Base-by-base conservation (phyloP, 2,888 invertebrate species). In the Thelaira solivaga region DNA sequence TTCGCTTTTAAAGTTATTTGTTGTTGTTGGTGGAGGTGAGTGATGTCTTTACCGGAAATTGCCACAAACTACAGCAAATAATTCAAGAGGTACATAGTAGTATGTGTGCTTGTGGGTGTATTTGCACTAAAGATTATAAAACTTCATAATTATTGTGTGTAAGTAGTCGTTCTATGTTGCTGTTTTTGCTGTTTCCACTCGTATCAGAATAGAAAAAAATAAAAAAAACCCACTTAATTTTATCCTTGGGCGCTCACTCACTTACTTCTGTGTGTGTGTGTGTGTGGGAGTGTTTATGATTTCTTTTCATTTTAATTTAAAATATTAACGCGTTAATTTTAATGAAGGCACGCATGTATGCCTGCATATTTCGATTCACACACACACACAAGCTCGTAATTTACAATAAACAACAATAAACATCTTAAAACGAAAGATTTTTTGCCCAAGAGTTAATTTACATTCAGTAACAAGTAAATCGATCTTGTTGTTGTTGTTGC, bases 41-140 rank as follows among this genome's bases (percentile, higher is more conserved):
- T 59, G 36, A 31, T 53, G 72, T 64, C 78, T 73, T 78, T 59
- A 65, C 84, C 84, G 84, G 84, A 84, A 84, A 84, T 84, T 84
- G 81, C 80, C 81, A 81, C 64, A 62, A 72, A 47, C 71, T 55
- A 53, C 53, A 36, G 36, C 36, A 64, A 45, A 57, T 36, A 45
- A 36, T 53, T 71, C 61, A 71, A n/a, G n/a, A n/a, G n/a, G n/a
- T n/a, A n/a, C n/a, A n/a, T n/a, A n/a, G n/a, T 71, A 36, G 53
- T 45, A 18, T 18, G 18, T 55, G 8, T 39, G 29, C 10, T 47
- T 45, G 49, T 61, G 39, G 10, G 36, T 59, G 24, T 31, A 26
- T 47, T 24, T 65, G 16, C 55, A 22, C 51, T 61, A 18, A 51
- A 71, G 49, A 61, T 61, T 71, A 71, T 53, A 51, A 71, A 51